These are phyloP conservation scores for Planiliza haematocheilus DNA, from an alignment of 2,113 vertebrate species.

Conservation along the genomic window DNA sequence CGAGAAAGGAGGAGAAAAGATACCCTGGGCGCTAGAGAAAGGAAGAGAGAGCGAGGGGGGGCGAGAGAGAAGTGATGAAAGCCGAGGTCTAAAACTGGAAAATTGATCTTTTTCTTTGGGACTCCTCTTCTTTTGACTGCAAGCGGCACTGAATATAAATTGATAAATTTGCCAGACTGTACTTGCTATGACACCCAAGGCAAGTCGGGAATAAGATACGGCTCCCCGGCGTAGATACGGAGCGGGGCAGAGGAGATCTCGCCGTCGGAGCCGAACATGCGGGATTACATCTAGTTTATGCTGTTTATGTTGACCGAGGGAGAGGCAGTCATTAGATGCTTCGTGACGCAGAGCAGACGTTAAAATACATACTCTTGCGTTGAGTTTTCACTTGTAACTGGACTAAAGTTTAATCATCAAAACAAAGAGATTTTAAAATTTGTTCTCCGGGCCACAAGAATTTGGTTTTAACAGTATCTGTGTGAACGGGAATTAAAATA, in stretches of 20 bases:
- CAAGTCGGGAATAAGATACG: conserved; percentile 32
- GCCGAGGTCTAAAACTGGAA: conserved; percentile 70
- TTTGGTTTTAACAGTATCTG: no score
- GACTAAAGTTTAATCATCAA: no score
- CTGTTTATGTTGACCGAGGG: not conserved
- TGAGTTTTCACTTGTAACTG: no score
- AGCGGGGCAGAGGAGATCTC: not conserved
- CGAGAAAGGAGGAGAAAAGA: conserved; percentile 15
- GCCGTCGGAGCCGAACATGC: conserved; percentile 11
- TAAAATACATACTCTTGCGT: not conserved
- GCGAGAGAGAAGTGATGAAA: conserved; percentile 59
- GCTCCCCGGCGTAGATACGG: not conserved
- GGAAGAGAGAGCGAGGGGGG: conserved; percentile 11
- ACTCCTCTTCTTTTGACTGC: conserved; percentile 59
- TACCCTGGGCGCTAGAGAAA: conserved; percentile 24
- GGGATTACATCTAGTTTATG: not conserved
- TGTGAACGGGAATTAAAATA: no score
- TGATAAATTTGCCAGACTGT: conserved; percentile 65
- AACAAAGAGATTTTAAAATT: no score
- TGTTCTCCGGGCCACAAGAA: no score
- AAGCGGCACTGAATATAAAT: conserved; percentile 74
- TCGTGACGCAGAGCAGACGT: not conserved
- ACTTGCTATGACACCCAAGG: conserved; percentile 55
- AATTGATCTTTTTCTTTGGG: conserved; percentile 72
- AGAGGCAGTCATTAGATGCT: not conserved